Conservation (phyloP, 2,888 invertebrate genomes). For the Argyra leucocephala region DNA sequence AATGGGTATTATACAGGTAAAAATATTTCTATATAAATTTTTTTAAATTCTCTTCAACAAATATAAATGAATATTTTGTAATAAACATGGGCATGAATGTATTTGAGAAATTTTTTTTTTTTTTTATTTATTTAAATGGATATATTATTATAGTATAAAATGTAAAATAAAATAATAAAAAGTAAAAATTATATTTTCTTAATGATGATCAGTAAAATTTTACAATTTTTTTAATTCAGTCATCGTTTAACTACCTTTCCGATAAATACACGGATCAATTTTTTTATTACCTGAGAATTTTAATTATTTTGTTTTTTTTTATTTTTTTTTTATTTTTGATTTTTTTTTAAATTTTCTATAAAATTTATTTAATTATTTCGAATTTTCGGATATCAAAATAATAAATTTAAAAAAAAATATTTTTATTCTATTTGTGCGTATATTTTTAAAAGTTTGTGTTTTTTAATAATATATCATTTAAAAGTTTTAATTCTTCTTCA, state of each 20-base stretch:
- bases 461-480: too few species aligned
- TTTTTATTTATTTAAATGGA: not conserved
- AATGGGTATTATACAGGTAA: not conserved
- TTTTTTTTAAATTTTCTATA: too few species aligned
- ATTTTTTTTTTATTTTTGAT: too few species aligned
- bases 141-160: not conserved
- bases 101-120: not conserved
- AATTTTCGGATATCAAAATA: too few species aligned
- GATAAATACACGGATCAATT: not conserved
- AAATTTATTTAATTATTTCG: too few species aligned
- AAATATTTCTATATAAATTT: not conserved
- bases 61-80: too few species aligned
- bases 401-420: too few species aligned
- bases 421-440: too few species aligned
- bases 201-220: not conserved
- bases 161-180: not conserved
- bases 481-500: too few species aligned
- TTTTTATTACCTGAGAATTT: not conserved
- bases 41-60: not conserved
- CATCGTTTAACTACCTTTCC: conserved; percentile 1
- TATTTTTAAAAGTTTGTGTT: too few species aligned
- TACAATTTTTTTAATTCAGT: not conserved
- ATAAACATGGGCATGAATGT: not conserved
- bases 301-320: too few species aligned
- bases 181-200: not conserved